Evolutionary conservation across 2,888 invertebrate genomes (phyloP), one percentile per base, ranked within the genome.

Genomic region (Parnassius glacialis): DNA sequence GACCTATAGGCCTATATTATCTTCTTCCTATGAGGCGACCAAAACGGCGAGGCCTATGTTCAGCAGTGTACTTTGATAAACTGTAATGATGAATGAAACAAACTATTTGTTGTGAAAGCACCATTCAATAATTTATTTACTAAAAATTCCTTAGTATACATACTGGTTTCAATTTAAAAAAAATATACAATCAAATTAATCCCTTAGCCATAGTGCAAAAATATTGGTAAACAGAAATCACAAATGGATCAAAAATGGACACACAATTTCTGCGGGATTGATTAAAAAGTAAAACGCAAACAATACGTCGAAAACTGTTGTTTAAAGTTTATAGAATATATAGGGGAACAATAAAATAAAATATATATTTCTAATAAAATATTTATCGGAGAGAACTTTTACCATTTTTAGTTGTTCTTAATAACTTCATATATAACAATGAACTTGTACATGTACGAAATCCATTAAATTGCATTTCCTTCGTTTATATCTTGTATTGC

Each of bases 121-220:
- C 91, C 91, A 90, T 89, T 91, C 90, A 90, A 87, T 89, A 89
- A 84, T 88, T 90, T 90, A 90, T 90, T 91, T 76, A 86, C 88
- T 90, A 90, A 85, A 25, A 85, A 85, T 80, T 78, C 79, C 83
- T 87, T 88, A 84, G 83, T 85, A 85, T 88, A 89, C 86, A 87
- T 83, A 80, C 78, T 81, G 81, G 83, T 80, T 74, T 75, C 68
- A 42, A 65, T 69, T 61, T 59, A 44, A 44, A 55, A 25, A 59
- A 25, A 59, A 48, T 48, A 52, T 59, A 58, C n/a, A 55, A 3
- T 61, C 12, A 57, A 57, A 55, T 56, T 10, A 52, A 41, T 16
- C 47, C 10, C 44, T 44, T 3, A 12, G 48, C 20, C 44, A 47
- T 44, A 20, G 25, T 55, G 41, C 45, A 59, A 55, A 59, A 47